Conservation (phyloP, 2,113 vertebrate genomes). For the Felis chaus region DNA sequence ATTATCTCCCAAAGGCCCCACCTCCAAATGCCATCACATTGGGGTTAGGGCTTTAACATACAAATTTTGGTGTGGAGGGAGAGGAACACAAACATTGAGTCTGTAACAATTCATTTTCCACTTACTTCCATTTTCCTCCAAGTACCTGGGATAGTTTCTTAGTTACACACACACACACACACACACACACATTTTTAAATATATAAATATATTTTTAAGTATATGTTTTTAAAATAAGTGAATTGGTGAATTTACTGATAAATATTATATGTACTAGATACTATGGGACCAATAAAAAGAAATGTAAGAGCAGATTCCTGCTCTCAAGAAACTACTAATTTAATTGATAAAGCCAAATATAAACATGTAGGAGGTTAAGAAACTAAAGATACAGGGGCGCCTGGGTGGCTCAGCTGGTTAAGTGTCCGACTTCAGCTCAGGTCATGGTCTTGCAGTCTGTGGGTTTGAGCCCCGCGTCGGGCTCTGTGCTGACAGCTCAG, state of each 20-base stretch:
- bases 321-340: neutral
- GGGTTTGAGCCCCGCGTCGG: too few species aligned
- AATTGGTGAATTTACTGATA: neutral
- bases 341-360: constrained; percentile 16
- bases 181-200: too few species aligned
- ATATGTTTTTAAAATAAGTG: neutral
- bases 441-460: too few species aligned
- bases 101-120: neutral
- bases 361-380: neutral
- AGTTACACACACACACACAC: neutral
- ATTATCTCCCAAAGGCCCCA: neutral
- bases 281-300: neutral
- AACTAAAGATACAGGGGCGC: neutral
- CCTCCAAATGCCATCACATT: neutral
- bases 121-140: neutral
- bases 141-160: neutral
- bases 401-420: too few species aligned
- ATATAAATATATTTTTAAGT: neutral
- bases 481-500: too few species aligned
- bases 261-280: neutral
- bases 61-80: neutral
- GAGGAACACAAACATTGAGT: neutral
- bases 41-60: neutral
- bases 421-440: too few species aligned
- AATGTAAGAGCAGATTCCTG: neutral